Conservation (phyloP, 1,140 invertebrate species). For the Eulimnadia texana region DNA sequence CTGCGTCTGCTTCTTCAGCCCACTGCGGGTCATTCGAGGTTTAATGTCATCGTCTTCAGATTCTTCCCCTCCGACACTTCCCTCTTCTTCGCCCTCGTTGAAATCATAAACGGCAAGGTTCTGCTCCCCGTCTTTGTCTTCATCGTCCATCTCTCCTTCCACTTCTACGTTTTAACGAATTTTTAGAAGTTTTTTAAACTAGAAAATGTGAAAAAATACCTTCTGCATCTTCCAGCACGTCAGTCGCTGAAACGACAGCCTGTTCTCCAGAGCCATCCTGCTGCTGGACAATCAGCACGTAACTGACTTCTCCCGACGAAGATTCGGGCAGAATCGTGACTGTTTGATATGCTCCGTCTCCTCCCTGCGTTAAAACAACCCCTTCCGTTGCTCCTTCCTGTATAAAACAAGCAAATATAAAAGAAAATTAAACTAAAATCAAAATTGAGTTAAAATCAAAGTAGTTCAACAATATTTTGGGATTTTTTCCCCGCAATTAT, state of each 20-base stretch:
- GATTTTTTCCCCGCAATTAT: too few species aligned
- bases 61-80: slow-evolving; percentile 33
- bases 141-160: slow-evolving; percentile 20
- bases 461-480: neutral
- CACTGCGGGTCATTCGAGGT: slow-evolving; percentile 39
- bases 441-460: neutral
- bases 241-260: slow-evolving; percentile 20
- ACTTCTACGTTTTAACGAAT: slow-evolving; percentile 9
- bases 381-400: slow-evolving; percentile 13
- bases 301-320: slow-evolving; percentile 65
- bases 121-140: slow-evolving; percentile 31
- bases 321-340: slow-evolving; percentile 72
- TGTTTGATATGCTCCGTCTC: slow-evolving; percentile 61
- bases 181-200: neutral
- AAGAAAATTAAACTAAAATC: too few species aligned
- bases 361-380: slow-evolving; percentile 17
- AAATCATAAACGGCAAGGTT: slow-evolving; percentile 41
- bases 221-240: slow-evolving; percentile 8
- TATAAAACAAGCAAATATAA: neutral
- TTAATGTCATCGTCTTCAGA: slow-evolving; percentile 55
- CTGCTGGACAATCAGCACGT: slow-evolving; percentile 75
- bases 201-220: neutral
- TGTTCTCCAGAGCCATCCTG: slow-evolving; percentile 30
- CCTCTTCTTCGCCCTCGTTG: slow-evolving; percentile 42
- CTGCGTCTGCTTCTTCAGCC: slow-evolving; percentile 51